A percentile compares a stretch with the other conserved stretches of the same genome.
Conservation (phyloP, 2,113 vertebrate genomes). For the Synchiropus splendidus region DNA sequence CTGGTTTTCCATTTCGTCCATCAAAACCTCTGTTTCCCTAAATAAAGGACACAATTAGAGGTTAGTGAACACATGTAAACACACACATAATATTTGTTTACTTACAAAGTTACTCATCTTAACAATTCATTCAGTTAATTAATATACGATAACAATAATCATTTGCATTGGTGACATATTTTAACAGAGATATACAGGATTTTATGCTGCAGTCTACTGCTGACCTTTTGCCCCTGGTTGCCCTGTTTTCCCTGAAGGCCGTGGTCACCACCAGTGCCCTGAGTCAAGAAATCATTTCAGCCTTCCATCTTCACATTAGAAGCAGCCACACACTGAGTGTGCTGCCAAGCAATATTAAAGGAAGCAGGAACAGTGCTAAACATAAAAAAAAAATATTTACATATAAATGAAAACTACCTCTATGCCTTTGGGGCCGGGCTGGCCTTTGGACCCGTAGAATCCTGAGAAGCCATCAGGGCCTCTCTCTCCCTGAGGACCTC, state of each 20-base stretch:
- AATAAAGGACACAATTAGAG: conserved; percentile 16
- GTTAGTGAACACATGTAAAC: conserved; percentile 7
- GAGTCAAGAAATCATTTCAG: conserved; percentile 25
- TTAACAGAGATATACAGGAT: conserved; percentile 16
- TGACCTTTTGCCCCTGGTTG: conserved; percentile 74
- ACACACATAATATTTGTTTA: too few relatives aligned
- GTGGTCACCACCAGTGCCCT: conserved; percentile 75
- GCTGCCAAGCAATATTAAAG: not conserved
- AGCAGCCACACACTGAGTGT: not conserved
- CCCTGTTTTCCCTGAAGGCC: conserved; percentile 70
- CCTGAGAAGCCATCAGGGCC: conserved; percentile 71
- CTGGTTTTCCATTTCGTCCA: conserved; percentile 64
- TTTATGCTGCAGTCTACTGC: conserved; percentile 15
- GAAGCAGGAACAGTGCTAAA: not conserved
- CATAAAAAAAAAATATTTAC: not conserved
- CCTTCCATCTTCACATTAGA: not conserved
- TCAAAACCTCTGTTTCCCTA: conserved; percentile 75
- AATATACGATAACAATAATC: too few relatives aligned
- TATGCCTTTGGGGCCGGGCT: conserved; percentile 50
- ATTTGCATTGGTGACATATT: too few relatives aligned
- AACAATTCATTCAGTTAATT: too few relatives aligned
- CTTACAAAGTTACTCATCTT: too few relatives aligned
- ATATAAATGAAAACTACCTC: too few relatives aligned
- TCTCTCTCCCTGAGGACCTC: conserved; percentile 65
- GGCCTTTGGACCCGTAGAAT: conserved; percentile 69